Conservation (phyloP, 1,140 invertebrate species). For the Papilio dardanus region DNA sequence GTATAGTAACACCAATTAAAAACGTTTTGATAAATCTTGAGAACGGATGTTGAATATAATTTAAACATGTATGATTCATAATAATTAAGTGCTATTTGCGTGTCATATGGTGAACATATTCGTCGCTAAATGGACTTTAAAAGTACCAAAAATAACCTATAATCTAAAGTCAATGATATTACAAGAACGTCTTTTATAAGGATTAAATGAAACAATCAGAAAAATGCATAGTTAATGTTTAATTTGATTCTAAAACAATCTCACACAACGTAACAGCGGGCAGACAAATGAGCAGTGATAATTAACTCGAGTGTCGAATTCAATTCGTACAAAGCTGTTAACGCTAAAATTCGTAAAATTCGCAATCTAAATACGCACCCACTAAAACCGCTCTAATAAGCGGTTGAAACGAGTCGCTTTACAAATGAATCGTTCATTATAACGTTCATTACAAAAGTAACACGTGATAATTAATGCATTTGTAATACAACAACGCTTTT, state of each 20-base stretch:
- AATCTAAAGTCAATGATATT: background rate
- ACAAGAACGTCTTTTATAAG: background rate
- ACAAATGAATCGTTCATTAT: slow-evolving; percentile 28
- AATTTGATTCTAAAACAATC: background rate
- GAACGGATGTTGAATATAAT: background rate
- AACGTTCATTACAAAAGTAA: slow-evolving; percentile 17
- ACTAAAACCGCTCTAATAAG: slow-evolving; percentile 28
- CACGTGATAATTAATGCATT: background rate
- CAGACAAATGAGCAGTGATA: slow-evolving; percentile 8
- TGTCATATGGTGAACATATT: slow-evolving; percentile 5
- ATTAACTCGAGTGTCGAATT: slow-evolving; percentile 28
- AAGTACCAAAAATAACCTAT: background rate
- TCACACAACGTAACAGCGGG: background rate
- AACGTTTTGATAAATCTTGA: background rate
- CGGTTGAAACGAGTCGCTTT: slow-evolving; percentile 18
- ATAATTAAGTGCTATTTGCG: background rate
- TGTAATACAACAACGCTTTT: background rate
- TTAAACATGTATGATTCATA: background rate
- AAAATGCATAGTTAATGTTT: background rate
- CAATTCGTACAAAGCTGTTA: slow-evolving; percentile 22
- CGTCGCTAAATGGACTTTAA: background rate
- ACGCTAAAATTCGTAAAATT: slow-evolving; percentile 30
- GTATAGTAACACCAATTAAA: background rate
- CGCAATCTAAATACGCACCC: slow-evolving; percentile 23
- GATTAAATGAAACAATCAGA: background rate